phyloP scores from a whole-genome alignment of 2,113 vertebrate genomes.

The Martes martes region DNA sequence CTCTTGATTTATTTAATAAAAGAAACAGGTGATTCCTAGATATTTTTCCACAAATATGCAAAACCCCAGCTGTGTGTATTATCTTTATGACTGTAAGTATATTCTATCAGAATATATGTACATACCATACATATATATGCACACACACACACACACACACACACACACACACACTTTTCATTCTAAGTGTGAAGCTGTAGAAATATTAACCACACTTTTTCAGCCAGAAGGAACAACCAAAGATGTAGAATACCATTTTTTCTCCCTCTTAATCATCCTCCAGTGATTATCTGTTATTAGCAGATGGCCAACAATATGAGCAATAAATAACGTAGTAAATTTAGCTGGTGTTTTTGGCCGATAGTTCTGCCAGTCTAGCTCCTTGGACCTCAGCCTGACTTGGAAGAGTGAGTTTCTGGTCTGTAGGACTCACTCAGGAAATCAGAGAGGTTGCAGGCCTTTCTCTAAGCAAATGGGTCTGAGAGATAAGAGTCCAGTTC shows the following conservation, averaged over 20 bases:
- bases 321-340: conserved; percentile 30
- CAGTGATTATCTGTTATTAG: conserved; percentile 36
- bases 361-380: neutral
- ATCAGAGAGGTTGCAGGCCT: neutral
- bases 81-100: neutral
- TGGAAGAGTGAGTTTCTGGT: neutral
- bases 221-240: neutral
- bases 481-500: neutral
- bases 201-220: conserved; percentile 21
- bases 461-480: neutral
- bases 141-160: neutral
- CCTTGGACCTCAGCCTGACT: neutral
- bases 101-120: neutral
- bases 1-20: neutral
- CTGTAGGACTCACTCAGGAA: neutral
- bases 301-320: conserved; percentile 60
- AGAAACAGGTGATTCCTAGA: neutral
- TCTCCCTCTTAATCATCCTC: conserved; percentile 1
- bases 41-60: neutral
- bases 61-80: neutral
- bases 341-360: conserved; percentile 23
- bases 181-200: neutral
- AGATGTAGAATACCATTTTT: neutral
- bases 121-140: neutral
- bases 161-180: neutral